Conservation (phyloP, 2,113 vertebrate species). For the Piaya cayana region DNA sequence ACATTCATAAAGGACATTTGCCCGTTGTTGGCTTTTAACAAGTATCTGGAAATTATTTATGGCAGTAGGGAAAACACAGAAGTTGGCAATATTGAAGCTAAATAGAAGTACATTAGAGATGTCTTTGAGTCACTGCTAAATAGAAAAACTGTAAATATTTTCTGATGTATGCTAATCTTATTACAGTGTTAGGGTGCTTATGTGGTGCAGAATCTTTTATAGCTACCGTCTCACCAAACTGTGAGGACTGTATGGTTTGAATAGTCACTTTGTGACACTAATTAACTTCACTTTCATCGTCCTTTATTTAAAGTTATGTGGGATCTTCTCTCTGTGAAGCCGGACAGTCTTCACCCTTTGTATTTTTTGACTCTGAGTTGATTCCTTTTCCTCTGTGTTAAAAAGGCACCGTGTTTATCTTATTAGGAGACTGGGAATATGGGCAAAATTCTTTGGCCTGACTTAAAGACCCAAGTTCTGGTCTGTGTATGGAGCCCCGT, state of each 20-base stretch:
- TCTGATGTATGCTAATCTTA: neutral
- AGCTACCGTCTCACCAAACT: neutral
- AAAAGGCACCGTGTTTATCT: neutral
- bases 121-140: neutral
- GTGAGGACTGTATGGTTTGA: neutral
- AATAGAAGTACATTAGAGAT: neutral
- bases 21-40: neutral
- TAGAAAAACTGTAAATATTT: neutral
- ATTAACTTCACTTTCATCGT: neutral
- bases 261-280: neutral
- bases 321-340: neutral
- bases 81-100: neutral
- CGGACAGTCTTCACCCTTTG: neutral
- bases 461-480: neutral
- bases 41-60: neutral
- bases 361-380: neutral
- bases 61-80: neutral
- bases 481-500: neutral
- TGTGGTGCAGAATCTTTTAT: neutral
- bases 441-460: neutral
- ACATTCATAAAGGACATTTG: rapidly evolving
- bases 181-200: neutral
- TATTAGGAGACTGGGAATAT: neutral
- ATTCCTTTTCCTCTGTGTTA: neutral
- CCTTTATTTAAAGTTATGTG: neutral